Evolutionary conservation across 2,888 invertebrate species (phyloP).

Genomic region (Watsonalla cultraria): DNA sequence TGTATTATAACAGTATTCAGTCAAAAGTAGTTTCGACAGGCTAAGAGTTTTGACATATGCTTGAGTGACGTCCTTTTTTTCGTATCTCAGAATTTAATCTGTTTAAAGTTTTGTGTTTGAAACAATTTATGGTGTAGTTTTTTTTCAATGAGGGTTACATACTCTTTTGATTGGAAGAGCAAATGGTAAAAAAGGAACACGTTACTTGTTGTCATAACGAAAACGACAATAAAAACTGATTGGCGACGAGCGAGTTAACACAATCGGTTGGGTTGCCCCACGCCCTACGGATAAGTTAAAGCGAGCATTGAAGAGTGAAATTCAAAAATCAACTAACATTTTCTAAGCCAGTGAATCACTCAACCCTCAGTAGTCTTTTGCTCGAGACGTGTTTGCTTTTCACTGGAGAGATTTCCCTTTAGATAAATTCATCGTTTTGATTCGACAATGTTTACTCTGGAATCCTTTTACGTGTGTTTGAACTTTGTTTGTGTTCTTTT

Average conservation of each 20-base stretch:
- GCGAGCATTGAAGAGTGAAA: constrained; percentile 63
- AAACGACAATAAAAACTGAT: constrained; percentile 6
- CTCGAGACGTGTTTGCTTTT: constrained; percentile 63
- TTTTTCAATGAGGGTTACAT: too few relatives aligned
- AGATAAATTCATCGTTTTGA: constrained; percentile 67
- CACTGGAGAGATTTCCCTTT: constrained; percentile 62
- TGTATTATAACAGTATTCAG: too few relatives aligned
- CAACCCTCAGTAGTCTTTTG: constrained; percentile 62
- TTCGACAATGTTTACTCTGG: constrained; percentile 65
- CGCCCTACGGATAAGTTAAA: constrained; percentile 32
- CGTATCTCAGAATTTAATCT: too few relatives aligned
- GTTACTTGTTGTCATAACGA: not conserved
- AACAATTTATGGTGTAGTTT: too few relatives aligned
- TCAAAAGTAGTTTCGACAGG: too few relatives aligned
- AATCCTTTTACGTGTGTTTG: constrained; percentile 58
- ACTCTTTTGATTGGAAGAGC: too few relatives aligned
- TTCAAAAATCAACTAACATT: constrained; percentile 78
- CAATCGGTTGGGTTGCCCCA: constrained; percentile 35
- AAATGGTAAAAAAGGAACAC: too few relatives aligned
- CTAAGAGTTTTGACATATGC: too few relatives aligned
- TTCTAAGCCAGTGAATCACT: constrained; percentile 69
- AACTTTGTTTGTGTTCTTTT: constrained; percentile 40
- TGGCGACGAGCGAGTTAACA: constrained; percentile 37
- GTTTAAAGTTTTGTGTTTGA: too few relatives aligned
- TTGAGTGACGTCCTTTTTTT: too few relatives aligned